A percentile compares a stretch with the other conserved stretches of the same genome.
Conservation (phyloP, 2,797 vertebrate species). For the Oceanodroma leucorhoa region DNA sequence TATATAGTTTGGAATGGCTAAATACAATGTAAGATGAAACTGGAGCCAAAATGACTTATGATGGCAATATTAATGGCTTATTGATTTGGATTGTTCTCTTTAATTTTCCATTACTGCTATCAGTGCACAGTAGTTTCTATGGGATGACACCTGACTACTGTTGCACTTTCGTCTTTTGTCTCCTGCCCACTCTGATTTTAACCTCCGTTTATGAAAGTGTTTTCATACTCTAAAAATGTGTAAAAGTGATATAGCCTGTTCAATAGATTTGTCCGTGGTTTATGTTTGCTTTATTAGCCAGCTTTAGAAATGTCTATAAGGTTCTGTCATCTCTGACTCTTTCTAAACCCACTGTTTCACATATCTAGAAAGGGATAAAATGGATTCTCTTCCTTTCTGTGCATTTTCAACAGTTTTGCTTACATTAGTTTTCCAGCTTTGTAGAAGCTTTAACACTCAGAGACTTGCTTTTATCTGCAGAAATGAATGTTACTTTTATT, state of each 20-base stretch:
- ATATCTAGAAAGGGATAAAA: background rate
- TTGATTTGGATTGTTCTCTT: background rate
- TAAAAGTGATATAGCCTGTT: background rate
- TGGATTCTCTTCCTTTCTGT: background rate
- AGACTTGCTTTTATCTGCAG: background rate
- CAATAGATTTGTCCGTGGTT: background rate
- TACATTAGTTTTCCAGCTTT: background rate
- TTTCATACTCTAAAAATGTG: background rate
- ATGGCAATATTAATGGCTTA: background rate
- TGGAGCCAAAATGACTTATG: background rate
- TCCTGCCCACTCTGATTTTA: background rate
- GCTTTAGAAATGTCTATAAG: background rate
- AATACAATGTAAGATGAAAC: accelerated
- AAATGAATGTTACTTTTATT: background rate
- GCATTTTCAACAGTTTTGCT: background rate
- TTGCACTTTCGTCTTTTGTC: background rate
- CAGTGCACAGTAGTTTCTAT: background rate
- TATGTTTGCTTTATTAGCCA: background rate
- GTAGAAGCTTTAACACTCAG: background rate
- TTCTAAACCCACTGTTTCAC: background rate
- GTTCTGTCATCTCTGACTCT: background rate
- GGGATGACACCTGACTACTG: background rate
- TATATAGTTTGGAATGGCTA: background rate
- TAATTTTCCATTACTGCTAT: background rate
- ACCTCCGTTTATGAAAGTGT: background rate